A percentile compares a stretch with the other conserved stretches of the same genome.
Conservation (phyloP, 2,888 invertebrate species). For the Epsilonema sp. region DNA sequence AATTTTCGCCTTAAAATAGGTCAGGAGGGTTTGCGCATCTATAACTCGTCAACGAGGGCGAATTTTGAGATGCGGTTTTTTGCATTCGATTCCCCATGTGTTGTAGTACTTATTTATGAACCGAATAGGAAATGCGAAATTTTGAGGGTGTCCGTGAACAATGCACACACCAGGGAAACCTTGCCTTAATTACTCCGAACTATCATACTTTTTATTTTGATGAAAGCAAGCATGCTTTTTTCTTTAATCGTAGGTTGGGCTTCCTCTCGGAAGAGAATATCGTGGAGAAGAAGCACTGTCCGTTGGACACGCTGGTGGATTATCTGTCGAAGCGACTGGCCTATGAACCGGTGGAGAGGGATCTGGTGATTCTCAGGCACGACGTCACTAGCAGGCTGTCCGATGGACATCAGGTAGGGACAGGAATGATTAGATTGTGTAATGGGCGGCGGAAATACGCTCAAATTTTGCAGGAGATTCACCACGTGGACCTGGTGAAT, state of each 20-base stretch:
- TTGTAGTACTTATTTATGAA: too few relatives aligned
- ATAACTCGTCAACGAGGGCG: too few relatives aligned
- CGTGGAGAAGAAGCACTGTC: conserved; percentile 53
- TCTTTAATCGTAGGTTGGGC: conserved; percentile 42
- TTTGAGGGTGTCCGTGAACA: too few relatives aligned
- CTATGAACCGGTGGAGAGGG: conserved; percentile 51
- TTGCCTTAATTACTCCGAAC: too few relatives aligned
- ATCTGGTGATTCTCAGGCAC: conserved; percentile 78
- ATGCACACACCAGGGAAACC: too few relatives aligned
- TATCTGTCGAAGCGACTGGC: conserved; percentile 36
- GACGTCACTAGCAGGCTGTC: conserved; percentile 80
- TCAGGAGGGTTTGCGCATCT: too few relatives aligned
- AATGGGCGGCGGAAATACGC: not conserved
- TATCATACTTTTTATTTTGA: too few relatives aligned
- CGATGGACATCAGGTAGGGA: conserved; percentile 35
- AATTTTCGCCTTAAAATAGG: too few relatives aligned
- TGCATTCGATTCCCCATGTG: too few relatives aligned
- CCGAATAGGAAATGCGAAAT: too few relatives aligned
- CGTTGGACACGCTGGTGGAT: conserved; percentile 75
- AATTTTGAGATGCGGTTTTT: too few relatives aligned
- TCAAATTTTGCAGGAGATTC: conserved; percentile 17
- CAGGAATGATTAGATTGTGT: not conserved
- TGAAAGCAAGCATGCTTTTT: too few relatives aligned
- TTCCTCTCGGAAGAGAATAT: conserved; percentile 61
- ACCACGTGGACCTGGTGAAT: conserved; percentile 56